These are phyloP conservation scores for Mirounga angustirostris DNA, from an alignment of 2,113 vertebrate species.

Conservation along the genomic window DNA sequence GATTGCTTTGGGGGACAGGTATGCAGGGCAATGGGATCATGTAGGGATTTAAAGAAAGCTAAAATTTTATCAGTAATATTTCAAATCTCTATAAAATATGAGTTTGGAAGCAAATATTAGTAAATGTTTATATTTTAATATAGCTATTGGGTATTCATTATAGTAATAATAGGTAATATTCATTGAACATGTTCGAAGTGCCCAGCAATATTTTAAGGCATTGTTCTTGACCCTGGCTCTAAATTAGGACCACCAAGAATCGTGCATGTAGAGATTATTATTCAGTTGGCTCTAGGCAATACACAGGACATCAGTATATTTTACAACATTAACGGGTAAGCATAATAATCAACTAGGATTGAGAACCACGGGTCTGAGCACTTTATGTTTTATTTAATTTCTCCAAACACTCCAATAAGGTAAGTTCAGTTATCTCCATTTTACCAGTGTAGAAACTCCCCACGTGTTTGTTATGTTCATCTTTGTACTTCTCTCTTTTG, in stretches of 20 bases:
- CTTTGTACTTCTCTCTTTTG: not conserved
- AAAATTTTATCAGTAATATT: not conserved
- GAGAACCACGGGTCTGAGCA: not conserved
- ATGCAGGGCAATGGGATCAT: not conserved
- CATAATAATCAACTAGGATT: not conserved
- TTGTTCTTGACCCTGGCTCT: not conserved
- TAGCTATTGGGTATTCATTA: not conserved
- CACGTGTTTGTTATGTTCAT: not conserved
- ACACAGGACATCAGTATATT: not conserved
- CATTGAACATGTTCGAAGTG: not conserved
- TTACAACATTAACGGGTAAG: not conserved
- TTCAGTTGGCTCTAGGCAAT: not conserved
- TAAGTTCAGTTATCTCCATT: not conserved
- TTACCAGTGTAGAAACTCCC: not conserved
- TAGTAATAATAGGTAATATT: not conserved
- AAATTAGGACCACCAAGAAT: not conserved
- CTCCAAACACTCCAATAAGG: not conserved
- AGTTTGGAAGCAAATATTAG: not conserved
- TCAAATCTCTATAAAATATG: not conserved
- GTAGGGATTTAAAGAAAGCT: not conserved
- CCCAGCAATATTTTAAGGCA: not conserved
- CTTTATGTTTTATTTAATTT: not conserved
- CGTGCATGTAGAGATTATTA: not conserved
- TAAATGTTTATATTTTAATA: not conserved
- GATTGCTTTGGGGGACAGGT: fast-evolving